These are phyloP conservation scores for Drosophila monieri DNA, from an alignment of 2,888 invertebrate species.

Conservation along the genomic window DNA sequence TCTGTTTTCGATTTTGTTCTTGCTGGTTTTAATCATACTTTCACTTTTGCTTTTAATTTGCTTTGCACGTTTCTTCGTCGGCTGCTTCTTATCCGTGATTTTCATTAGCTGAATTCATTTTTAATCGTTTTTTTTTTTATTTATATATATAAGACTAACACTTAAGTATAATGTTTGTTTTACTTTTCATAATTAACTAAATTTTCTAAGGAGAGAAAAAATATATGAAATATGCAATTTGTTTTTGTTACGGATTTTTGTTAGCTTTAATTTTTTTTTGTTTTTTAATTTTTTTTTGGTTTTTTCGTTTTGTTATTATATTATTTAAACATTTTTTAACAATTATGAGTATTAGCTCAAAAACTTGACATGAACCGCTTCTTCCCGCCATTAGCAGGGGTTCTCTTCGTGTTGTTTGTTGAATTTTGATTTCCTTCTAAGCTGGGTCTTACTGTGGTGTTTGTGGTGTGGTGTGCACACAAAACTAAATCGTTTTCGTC, in stretches of 20 bases:
- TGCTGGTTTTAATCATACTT: constrained; percentile 37
- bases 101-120: constrained; percentile 50
- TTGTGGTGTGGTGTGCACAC: constrained; percentile 28
- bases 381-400: constrained; percentile 54
- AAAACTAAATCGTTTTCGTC: constrained; percentile 30
- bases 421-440: constrained; percentile 68
- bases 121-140: constrained; percentile 57
- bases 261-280: constrained; percentile 21
- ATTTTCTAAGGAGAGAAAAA: constrained; percentile 78
- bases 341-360: constrained; percentile 78
- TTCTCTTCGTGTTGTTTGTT: constrained; percentile 36
- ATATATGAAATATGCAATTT: constrained; percentile 62
- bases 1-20: constrained; percentile 22
- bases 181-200: constrained; percentile 79
- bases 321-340: constrained; percentile 71
- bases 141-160: constrained; percentile 80
- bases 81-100: constrained; percentile 46
- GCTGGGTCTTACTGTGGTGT: constrained; percentile 36
- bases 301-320: constrained; percentile 55
- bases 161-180: constrained; percentile 74
- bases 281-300: constrained; percentile 52
- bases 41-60: constrained; percentile 38
- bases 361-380: constrained; percentile 70
- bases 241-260: constrained; percentile 58
- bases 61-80: constrained; percentile 36